These are phyloP conservation scores for Typhlomys cinereus DNA, from an alignment of 2,113 vertebrate genomes.

Conservation along the genomic window DNA sequence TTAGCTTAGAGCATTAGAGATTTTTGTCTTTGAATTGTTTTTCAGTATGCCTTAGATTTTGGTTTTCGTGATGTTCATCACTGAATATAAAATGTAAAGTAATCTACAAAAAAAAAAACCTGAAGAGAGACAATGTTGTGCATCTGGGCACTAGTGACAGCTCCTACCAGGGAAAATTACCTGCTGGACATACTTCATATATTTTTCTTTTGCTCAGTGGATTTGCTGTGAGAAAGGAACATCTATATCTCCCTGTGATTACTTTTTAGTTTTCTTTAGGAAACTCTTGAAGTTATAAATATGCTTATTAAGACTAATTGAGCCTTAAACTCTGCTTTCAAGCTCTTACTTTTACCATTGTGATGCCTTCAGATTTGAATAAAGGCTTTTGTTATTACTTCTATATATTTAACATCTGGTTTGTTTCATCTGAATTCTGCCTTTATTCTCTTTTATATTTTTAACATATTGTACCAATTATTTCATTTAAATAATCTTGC, in stretches of 20 bases:
- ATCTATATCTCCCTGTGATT: not conserved
- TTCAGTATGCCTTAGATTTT: not conserved
- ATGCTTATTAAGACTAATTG: not conserved
- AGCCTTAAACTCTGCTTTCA: not conserved
- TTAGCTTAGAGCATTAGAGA: not conserved
- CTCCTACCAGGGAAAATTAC: not conserved
- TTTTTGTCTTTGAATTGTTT: not conserved
- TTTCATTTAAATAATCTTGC: conserved; percentile 24
- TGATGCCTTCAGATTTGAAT: conserved; percentile 18
- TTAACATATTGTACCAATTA: not conserved
- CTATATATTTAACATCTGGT: not conserved
- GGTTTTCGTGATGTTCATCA: not conserved
- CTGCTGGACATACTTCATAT: not conserved
- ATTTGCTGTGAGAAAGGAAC: not conserved
- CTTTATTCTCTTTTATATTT: not conserved
- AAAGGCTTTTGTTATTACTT: not conserved
- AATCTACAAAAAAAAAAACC: not conserved
- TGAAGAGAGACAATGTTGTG: not conserved
- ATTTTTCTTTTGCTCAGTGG: not conserved
- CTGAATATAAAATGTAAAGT: not conserved
- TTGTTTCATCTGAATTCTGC: conserved; percentile 4
- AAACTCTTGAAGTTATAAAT: not conserved
- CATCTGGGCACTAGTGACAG: not conserved
- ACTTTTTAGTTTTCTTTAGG: not conserved
- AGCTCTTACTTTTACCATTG: not conserved